Evolutionary conservation across 2,888 invertebrate genomes (phyloP).

Genomic region (Epsilonema sp.): DNA sequence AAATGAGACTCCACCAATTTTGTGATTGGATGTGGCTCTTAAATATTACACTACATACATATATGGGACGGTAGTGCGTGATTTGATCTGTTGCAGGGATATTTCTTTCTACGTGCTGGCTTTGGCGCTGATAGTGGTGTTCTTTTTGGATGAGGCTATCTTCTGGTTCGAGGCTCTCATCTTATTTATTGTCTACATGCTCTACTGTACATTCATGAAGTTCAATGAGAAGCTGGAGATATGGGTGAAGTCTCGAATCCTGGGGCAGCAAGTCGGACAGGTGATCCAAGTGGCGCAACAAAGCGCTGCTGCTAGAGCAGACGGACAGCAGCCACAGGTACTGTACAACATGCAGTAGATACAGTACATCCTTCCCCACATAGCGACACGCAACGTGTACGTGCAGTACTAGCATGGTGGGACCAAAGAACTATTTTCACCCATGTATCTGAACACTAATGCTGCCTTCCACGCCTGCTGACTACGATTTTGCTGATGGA

Average conservation of each 20-base stretch:
- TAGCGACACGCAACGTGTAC: too few relatives aligned
- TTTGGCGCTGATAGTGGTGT: slow-evolving; percentile 18
- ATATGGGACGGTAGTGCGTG: not conserved
- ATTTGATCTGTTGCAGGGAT: slow-evolving; percentile 13
- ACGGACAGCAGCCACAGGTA: too few relatives aligned
- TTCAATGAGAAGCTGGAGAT: slow-evolving; percentile 19
- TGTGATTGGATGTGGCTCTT: not conserved
- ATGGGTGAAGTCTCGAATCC: slow-evolving; percentile 13
- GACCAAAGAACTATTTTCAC: too few relatives aligned
- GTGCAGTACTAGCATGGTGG: too few relatives aligned
- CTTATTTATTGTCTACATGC: slow-evolving; percentile 20
- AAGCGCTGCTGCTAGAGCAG: too few relatives aligned
- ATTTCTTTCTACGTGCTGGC: slow-evolving; percentile 24
- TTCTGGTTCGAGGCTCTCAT: slow-evolving; percentile 20
- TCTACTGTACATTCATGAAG: slow-evolving; percentile 23
- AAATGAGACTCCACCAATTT: not conserved
- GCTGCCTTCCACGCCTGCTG: too few relatives aligned
- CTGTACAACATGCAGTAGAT: too few relatives aligned
- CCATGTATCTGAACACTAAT: too few relatives aligned
- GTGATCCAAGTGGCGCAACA: too few relatives aligned
- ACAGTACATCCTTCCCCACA: too few relatives aligned
- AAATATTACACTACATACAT: not conserved
- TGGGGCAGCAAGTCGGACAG: slow-evolving; percentile 4
- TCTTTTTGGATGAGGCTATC: slow-evolving; percentile 25
- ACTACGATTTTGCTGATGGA: too few relatives aligned